These are phyloP conservation scores for Anoplophora glabripennis DNA, from an alignment of 1,140 invertebrate genomes.

Conservation along the genomic window DNA sequence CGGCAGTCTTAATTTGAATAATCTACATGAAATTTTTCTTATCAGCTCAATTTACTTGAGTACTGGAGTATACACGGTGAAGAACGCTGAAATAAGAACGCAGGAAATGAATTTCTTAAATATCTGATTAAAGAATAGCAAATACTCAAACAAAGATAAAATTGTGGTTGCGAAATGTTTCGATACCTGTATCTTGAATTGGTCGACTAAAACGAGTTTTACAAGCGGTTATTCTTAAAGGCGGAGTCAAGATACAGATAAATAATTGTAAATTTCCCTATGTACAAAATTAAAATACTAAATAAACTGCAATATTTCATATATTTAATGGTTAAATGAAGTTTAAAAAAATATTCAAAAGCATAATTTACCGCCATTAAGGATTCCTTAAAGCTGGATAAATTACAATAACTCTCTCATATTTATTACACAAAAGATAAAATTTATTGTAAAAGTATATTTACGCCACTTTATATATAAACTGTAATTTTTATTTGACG, in stretches of 20 bases:
- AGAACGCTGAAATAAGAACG: no score
- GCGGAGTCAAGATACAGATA: slow-evolving; percentile 21
- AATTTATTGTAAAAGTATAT: slow-evolving; percentile 24
- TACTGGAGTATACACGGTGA: no score
- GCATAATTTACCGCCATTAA: slow-evolving; percentile 18
- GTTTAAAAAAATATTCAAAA: slow-evolving; percentile 21
- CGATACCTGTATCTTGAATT: no score
- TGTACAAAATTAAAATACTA: slow-evolving; percentile 20
- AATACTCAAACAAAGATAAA: no score
- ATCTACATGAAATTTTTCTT: no score
- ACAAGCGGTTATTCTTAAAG: slow-evolving; percentile 6
- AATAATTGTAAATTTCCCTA: slow-evolving; percentile 17
- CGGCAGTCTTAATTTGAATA: no score
- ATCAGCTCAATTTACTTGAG: no score
- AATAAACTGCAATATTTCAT: slow-evolving; percentile 22
- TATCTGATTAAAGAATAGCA: no score
- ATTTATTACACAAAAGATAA: slow-evolving; percentile 23
- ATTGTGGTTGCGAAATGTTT: no score
- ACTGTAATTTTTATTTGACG: slow-evolving; percentile 15
- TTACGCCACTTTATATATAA: slow-evolving; percentile 20
- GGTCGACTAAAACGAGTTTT: slow-evolving; percentile 6
- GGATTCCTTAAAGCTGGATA: slow-evolving; percentile 15
- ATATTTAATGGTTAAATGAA: slow-evolving; percentile 20
- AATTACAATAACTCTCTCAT: slow-evolving; percentile 17
- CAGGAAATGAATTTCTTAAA: no score